Evolutionary conservation across 2,888 invertebrate genomes (phyloP).

Genomic region (Melinaea menophilus): DNA sequence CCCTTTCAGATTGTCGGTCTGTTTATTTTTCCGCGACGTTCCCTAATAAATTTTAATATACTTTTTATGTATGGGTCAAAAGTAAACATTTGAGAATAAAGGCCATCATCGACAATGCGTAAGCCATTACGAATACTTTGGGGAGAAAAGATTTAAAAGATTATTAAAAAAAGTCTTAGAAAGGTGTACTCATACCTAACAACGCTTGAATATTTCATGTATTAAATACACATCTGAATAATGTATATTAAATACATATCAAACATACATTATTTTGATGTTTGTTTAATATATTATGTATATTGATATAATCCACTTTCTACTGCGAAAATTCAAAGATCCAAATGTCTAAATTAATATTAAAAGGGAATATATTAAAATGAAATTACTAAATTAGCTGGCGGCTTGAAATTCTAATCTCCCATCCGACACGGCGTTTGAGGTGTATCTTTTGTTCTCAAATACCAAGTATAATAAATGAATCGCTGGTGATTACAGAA

Average conservation of each 20-base stretch:
- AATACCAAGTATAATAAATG: conserved; percentile 12
- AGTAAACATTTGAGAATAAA: conserved; percentile 33
- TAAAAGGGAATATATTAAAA: conserved; percentile 16
- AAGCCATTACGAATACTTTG: background rate
- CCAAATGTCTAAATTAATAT: conserved; percentile 13
- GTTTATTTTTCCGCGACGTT: conserved; percentile 44
- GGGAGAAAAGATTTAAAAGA: background rate
- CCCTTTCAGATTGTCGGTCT: conserved; percentile 45
- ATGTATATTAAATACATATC: no score
- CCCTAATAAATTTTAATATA: conserved; percentile 60
- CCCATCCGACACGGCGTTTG: conserved; percentile 10
- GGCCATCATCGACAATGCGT: conserved; percentile 32
- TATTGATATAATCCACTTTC: background rate
- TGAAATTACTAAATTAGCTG: conserved; percentile 22
- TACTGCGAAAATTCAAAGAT: conserved; percentile 7
- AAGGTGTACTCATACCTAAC: no score
- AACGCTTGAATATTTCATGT: no score
- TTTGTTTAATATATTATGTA: no score
- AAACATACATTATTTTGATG: no score
- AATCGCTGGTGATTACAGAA: background rate
- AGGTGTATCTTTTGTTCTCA: conserved; percentile 9
- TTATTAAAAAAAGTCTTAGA: background rate
- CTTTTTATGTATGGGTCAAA: conserved; percentile 45
- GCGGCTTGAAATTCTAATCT: conserved; percentile 25
- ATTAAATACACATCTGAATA: no score